These are phyloP conservation scores for Zaprionus vittiger DNA, from an alignment of 1,140 invertebrate genomes.

Conservation along the genomic window DNA sequence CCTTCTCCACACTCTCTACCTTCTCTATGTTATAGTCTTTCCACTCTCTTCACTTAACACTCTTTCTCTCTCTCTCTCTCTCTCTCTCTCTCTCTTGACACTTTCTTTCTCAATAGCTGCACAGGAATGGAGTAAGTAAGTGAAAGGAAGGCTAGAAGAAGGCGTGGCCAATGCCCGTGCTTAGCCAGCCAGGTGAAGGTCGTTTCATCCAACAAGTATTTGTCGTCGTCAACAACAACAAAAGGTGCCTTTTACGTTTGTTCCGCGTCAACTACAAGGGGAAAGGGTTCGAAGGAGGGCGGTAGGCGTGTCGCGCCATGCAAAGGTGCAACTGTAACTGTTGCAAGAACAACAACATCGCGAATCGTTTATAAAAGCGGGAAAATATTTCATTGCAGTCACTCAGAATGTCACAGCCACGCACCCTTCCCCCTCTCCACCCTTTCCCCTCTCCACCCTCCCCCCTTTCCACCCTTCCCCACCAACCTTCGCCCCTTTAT, in stretches of 20 bases:
- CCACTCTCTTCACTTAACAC: neutral
- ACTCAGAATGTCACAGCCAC: conserved; percentile 37
- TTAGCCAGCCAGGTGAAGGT: conserved; percentile 42
- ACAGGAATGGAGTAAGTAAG: neutral
- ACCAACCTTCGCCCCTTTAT: neutral
- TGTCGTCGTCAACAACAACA: conserved; percentile 27
- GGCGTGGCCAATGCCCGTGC: neutral
- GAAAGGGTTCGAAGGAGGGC: neutral
- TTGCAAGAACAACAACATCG: neutral
- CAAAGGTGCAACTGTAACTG: conserved; percentile 21
- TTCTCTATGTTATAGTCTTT: neutral
- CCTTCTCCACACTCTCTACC: neutral
- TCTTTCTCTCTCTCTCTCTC: neutral
- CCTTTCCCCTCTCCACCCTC: neutral
- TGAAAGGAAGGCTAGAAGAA: neutral
- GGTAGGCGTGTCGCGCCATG: neutral
- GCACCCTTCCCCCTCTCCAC: neutral
- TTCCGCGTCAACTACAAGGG: neutral
- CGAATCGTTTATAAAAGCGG: conserved; percentile 23
- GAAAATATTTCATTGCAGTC: conserved; percentile 48
- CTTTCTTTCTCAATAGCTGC: neutral
- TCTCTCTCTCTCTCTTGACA: neutral
- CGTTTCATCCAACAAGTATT: conserved; percentile 38
- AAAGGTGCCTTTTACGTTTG: conserved; percentile 32
- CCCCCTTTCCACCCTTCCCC: neutral